Evolutionary conservation across 2,797 vertebrate genomes (phyloP).

Genomic region (Oreonectes daqikongensis): DNA sequence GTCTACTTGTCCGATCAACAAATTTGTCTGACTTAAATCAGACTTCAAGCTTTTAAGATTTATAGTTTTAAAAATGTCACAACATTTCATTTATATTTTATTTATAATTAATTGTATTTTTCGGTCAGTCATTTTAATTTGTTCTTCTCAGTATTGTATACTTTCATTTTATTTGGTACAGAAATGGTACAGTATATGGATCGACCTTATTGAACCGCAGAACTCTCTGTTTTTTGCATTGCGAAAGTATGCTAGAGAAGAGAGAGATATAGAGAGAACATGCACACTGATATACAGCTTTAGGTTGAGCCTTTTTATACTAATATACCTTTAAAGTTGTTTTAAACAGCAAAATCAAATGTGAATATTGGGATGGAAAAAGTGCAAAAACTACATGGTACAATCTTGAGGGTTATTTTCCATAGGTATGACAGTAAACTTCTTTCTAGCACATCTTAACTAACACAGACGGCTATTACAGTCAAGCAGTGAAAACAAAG

Average conservation of each 20-base stretch:
- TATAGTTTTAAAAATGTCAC: constrained; percentile 1
- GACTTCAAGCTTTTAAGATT: background rate
- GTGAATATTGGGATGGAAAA: constrained; percentile 45
- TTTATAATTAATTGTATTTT: constrained; percentile 25
- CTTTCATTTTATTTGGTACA: constrained; percentile 22
- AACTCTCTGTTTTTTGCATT: constrained; percentile 39
- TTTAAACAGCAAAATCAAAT: constrained; percentile 56
- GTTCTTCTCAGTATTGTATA: constrained; percentile 45
- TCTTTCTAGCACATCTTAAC: constrained; percentile 44
- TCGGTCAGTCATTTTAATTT: constrained; percentile 19
- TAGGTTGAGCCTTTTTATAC: constrained; percentile 19
- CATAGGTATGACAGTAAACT: constrained; percentile 45
- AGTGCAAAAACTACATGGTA: constrained; percentile 26
- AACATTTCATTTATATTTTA: constrained; percentile 22
- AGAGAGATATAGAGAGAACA: background rate
- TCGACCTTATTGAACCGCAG: background rate
- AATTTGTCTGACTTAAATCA: background rate
- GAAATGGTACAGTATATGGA: constrained; percentile 4
- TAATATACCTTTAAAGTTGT: constrained; percentile 27
- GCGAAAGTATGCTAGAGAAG: constrained; percentile 13
- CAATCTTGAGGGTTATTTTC: constrained; percentile 42
- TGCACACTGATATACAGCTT: constrained; percentile 40
- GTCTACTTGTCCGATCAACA: constrained; percentile 1
- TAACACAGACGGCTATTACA: constrained; percentile 39
- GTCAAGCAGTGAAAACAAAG: constrained; percentile 31